Base-by-base conservation (phyloP, 2,797 vertebrate species). In the Ambastaia sidthimunki region DNA sequence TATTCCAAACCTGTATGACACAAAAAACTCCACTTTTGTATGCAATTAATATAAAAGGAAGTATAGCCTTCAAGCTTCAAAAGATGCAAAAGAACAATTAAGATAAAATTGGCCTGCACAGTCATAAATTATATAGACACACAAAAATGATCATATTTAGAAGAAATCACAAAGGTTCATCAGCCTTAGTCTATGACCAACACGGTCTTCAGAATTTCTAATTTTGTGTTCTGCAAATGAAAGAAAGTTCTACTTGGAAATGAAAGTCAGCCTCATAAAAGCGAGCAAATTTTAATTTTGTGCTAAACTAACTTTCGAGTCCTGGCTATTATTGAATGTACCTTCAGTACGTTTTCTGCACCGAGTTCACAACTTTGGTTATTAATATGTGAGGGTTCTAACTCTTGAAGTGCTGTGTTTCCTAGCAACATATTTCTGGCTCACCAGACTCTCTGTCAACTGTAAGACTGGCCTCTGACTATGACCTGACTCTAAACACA, bases 371-470 rank as follows among this genome's bases (percentile, higher is more conserved):
- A 83, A 72, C 71, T 76, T 80, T 80, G 62, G 47, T 78, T 74
- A 83, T 82, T 74, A 81, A 72, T 65, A 69, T 71, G 78, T 83
- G 81, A 84, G 62, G 72, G 47, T 68, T 63, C 65, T 50, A 78
- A 62, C 25, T 80, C 71, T 75, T 75, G 41, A 73, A 82, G 71
- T 62, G 71, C 25, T 77, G 76, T 28, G 72, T 81, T 78, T 84
- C 85, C 78, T 81, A 84, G 79, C 84, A 88, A 85, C 83, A 80
- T 63, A 83, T 69, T 78, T 31, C 18, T 63, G 52, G 78, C 62
- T 66, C 54, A 69, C 57, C 60, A 34, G 66, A 63, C 70, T 73
- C 54, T 44, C 19, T 54, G 74, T 54, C 70, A 67, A 52, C 59
- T 80, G 75, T 80, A 71, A 80, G 63, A 65, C 67, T 69, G 62